phyloP scores from a whole-genome alignment of 1,140 invertebrate genomes.

The Trichonephila inaurata region DNA sequence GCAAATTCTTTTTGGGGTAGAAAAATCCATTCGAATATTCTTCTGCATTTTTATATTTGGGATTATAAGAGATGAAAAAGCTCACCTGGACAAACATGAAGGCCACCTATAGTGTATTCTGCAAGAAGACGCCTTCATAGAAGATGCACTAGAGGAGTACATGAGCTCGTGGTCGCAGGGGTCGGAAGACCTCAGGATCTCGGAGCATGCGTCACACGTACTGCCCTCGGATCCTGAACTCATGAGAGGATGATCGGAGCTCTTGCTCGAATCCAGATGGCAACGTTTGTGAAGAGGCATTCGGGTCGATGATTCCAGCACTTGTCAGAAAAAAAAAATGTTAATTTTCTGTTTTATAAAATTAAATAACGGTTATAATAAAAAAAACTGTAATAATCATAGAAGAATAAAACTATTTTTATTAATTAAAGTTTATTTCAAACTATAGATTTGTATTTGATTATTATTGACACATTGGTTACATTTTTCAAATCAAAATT shows the following conservation, averaged over 20 bases:
- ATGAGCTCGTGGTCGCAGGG: conserved; percentile 16
- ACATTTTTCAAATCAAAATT: too few relatives aligned
- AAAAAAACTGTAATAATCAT: too few relatives aligned
- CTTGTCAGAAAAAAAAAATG: background rate
- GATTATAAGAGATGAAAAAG: too few relatives aligned
- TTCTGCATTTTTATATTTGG: too few relatives aligned
- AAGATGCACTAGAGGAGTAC: background rate
- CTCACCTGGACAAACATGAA: conserved; percentile 69
- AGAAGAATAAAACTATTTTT: too few relatives aligned
- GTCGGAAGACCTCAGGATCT: conserved; percentile 55
- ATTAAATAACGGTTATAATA: too few relatives aligned
- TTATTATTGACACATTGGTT: too few relatives aligned
- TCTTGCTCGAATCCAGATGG: conserved; percentile 38
- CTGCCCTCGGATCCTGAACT: conserved; percentile 74
- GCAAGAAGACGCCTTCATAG: conserved; percentile 68
- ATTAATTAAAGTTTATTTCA: too few relatives aligned
- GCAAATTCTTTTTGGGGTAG: too few relatives aligned
- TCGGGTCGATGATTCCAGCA: conserved; percentile 69
- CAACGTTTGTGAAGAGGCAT: conserved; percentile 59
- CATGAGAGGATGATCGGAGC: conserved; percentile 27
- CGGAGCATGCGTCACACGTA: conserved; percentile 76
- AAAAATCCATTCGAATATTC: too few relatives aligned
- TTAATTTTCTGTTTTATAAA: too few relatives aligned
- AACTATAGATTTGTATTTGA: too few relatives aligned
- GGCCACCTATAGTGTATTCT: conserved; percentile 74